Evolutionary conservation across 2,797 vertebrate species (phyloP), one percentile per base, ranked within the genome.

Genomic region (Microcaecilia unicolor): DNA sequence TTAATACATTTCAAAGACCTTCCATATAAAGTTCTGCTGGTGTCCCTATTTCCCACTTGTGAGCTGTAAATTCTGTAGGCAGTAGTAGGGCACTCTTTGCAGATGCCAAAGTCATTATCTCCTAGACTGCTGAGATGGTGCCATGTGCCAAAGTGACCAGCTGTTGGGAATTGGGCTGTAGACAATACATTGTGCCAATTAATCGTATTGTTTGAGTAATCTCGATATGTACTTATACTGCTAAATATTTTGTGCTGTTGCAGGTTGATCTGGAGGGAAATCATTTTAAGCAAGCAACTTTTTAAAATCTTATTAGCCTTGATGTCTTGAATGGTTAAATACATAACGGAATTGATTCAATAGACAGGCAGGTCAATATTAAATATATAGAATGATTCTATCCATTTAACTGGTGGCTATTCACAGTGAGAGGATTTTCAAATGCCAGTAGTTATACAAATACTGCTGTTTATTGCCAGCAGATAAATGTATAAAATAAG

Each of bases 1-100:
- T 99, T 97, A 99, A 99, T 96, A 96, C 89, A 95, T 97, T 97
- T 98, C 93, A 97, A 97, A 98, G 92, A 88, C 82, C 89, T 81
- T 78, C 81, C 88, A 93, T 93, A 89, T 88, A 91, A 91, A 95
- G 80, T 96, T 91, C 90, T 87, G 86, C 88, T 72, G 77, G 83
- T 91, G 89, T 87, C 88, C 85, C 84, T 81, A 86, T 88, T 87
- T 91, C 87, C 90, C 92, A 91, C 91, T 91, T 88, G 92, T 83
- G 91, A 92, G 91, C 90, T 92, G 90, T 92, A 90, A 91, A 93
- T 93, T 93, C 84, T 87, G 90, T 88, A 92, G 91, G 91, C 92
- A 91, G 93, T 85, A 71, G 85, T 81, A 74, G 83, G n/a, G 80
- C 74, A 54, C 85, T 86, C 81, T 70, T 86, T 87, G 88, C 93